Evolutionary conservation across 1,140 invertebrate species (phyloP).

Genomic region (Drosophila watanabei): DNA sequence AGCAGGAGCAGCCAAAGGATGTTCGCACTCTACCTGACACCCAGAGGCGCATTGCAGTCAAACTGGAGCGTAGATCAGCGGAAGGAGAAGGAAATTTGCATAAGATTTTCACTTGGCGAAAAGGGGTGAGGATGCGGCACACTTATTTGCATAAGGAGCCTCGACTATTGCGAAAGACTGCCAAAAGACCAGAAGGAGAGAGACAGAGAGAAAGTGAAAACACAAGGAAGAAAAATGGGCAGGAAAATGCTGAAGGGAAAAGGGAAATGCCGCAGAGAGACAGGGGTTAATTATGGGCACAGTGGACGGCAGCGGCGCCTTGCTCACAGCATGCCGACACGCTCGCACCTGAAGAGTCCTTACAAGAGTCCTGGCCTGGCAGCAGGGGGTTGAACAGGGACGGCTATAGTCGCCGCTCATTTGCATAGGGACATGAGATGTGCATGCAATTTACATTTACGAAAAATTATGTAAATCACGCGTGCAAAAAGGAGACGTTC

Average conservation of each 20-base stretch:
- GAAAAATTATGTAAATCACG: constrained; percentile 78
- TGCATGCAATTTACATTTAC: constrained; percentile 70
- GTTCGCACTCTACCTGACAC: constrained; percentile 65
- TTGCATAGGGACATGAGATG: constrained; percentile 69
- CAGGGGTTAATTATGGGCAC: constrained; percentile 81
- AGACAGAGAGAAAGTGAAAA: constrained; percentile 25
- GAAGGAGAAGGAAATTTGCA: constrained; percentile 67
- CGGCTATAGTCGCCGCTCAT: constrained; percentile 60
- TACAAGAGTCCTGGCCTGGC: constrained; percentile 6
- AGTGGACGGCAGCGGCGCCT: constrained; percentile 61
- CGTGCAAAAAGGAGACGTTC: constrained; percentile 75
- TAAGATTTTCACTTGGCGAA: constrained; percentile 78
- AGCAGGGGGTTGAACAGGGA: constrained; percentile 76
- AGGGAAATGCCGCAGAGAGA: constrained; percentile 48
- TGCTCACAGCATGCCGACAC: constrained; percentile 64
- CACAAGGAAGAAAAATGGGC: constrained; percentile 62
- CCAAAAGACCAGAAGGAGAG: constrained; percentile 30
- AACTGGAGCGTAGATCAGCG: constrained; percentile 67
- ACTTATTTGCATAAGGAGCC: constrained; percentile 71
- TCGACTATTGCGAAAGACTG: constrained; percentile 53
- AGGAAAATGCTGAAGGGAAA: constrained; percentile 34
- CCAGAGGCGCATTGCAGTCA: constrained; percentile 29
- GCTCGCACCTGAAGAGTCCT: constrained; percentile 55
- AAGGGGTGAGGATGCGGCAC: constrained; percentile 37
- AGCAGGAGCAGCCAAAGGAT: constrained; percentile 25